Evolutionary conservation across 2,113 vertebrate species (phyloP).

Genomic region (Junco hyemalis): DNA sequence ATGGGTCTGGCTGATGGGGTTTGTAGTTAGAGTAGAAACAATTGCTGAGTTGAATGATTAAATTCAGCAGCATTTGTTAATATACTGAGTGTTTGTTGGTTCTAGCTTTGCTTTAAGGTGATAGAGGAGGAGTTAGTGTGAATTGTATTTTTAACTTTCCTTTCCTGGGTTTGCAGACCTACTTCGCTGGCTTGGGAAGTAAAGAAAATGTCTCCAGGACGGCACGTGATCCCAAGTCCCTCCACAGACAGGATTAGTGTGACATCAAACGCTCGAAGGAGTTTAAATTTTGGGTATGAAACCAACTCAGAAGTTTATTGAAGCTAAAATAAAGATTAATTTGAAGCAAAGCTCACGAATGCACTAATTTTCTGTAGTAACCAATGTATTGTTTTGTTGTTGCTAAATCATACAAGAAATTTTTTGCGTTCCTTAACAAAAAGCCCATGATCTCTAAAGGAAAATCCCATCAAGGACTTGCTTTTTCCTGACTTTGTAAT

Average conservation of each 20-base stretch:
- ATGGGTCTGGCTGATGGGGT: rapidly evolving
- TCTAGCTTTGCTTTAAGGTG: neutral
- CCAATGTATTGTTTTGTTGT: neutral
- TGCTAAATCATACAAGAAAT: neutral
- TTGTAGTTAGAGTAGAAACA: neutral
- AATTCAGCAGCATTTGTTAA: neutral
- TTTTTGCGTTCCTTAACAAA: neutral
- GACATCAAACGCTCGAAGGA: constrained; percentile 85
- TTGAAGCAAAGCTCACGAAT: neutral
- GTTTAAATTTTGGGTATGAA: constrained; percentile 90
- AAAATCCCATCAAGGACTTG: neutral
- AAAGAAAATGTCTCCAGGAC: constrained; percentile 98
- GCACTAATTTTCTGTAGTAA: neutral
- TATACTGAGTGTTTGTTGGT: neutral
- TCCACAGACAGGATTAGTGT: constrained; percentile 90
- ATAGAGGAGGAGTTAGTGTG: neutral
- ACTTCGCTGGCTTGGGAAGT: constrained; percentile 98
- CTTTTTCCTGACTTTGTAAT: neutral
- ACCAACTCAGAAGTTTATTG: neutral
- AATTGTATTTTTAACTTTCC: neutral
- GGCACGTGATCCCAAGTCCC: constrained; percentile 92
- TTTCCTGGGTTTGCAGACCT: constrained; percentile 79
- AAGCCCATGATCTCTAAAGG: neutral
- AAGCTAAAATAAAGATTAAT: neutral
- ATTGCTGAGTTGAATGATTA: neutral